These are phyloP conservation scores for Phanerotoma sp. DNA, from an alignment of 2,888 invertebrate genomes.

Conservation along the genomic window DNA sequence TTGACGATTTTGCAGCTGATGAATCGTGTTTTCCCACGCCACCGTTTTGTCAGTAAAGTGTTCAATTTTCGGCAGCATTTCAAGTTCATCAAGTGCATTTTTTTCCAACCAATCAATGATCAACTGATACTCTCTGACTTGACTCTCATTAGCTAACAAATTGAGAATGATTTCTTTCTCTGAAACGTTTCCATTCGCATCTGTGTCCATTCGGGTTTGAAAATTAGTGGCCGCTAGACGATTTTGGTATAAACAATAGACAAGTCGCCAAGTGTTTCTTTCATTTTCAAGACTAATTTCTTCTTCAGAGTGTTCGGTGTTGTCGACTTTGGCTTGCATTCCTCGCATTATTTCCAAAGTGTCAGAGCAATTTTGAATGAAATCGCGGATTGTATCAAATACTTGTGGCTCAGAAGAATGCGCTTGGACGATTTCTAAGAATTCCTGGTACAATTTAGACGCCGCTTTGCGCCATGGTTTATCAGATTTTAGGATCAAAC, in stretches of 20 bases:
- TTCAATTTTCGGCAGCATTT: constrained; percentile 60
- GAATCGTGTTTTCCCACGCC: constrained; percentile 91
- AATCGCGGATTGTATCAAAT: constrained; percentile 65
- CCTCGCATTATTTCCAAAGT: constrained; percentile 60
- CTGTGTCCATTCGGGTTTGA: constrained; percentile 40
- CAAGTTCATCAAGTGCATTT: constrained; percentile 66
- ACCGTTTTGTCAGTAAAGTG: constrained; percentile 81
- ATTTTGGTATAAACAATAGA: constrained; percentile 81
- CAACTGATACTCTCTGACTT: constrained; percentile 71
- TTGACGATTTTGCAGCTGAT: constrained; percentile 65
- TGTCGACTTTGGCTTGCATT: constrained; percentile 53
- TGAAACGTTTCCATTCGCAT: constrained; percentile 54
- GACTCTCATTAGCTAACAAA: constrained; percentile 62
- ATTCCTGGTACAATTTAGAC: constrained; percentile 49
- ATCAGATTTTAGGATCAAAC: constrained; percentile 48
- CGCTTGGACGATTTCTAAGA: constrained; percentile 49
- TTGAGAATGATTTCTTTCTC: constrained; percentile 64
- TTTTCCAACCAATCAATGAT: constrained; percentile 93
- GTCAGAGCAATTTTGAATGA: constrained; percentile 66
- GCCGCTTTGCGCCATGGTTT: constrained; percentile 49
- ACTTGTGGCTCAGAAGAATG: constrained; percentile 54
- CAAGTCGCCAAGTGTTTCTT: constrained; percentile 84
- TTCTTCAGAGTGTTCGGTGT: constrained; percentile 43
- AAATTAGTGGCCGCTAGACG: constrained; percentile 61
- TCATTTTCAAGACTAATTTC: constrained; percentile 69